These are phyloP conservation scores for Heterochromis multidens DNA, from an alignment of 2,113 vertebrate species.

Conservation along the genomic window DNA sequence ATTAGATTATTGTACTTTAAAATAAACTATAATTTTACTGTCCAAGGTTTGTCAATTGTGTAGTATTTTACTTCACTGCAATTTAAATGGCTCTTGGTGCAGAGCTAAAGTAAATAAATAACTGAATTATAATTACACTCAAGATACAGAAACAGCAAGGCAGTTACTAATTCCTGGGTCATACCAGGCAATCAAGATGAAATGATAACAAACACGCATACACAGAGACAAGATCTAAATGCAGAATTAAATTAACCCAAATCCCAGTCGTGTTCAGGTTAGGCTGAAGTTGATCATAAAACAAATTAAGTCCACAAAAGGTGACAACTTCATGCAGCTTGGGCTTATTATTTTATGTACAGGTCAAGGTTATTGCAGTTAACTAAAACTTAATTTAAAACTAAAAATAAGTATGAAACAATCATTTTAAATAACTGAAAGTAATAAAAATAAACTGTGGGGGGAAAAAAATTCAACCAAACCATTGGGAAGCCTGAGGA, in stretches of 20 bases:
- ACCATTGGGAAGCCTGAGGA: too few species aligned
- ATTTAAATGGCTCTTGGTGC: not conserved
- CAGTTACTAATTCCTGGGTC: not conserved
- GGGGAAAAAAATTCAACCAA: too few species aligned
- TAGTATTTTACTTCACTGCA: not conserved
- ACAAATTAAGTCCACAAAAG: not conserved
- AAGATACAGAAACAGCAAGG: not conserved
- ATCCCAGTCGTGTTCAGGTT: not conserved
- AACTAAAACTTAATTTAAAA: too few species aligned
- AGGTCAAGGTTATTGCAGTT: too few species aligned
- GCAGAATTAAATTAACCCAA: not conserved
- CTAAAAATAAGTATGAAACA: too few species aligned
- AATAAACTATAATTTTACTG: not conserved
- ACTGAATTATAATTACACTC: not conserved
- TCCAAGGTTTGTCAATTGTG: not conserved
- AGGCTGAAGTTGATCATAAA: not conserved
- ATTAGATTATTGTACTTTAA: not conserved
- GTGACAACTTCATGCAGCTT: too few species aligned
- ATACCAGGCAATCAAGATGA: not conserved
- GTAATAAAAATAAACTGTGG: too few species aligned
- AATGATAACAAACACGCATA: not conserved
- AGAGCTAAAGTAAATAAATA: not conserved
- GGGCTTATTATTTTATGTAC: not conserved
- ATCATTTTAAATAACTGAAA: too few species aligned
- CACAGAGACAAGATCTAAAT: not conserved